phyloP scores from a whole-genome alignment of 2,888 invertebrate genomes.

The Eristalinus sepulchralis region DNA sequence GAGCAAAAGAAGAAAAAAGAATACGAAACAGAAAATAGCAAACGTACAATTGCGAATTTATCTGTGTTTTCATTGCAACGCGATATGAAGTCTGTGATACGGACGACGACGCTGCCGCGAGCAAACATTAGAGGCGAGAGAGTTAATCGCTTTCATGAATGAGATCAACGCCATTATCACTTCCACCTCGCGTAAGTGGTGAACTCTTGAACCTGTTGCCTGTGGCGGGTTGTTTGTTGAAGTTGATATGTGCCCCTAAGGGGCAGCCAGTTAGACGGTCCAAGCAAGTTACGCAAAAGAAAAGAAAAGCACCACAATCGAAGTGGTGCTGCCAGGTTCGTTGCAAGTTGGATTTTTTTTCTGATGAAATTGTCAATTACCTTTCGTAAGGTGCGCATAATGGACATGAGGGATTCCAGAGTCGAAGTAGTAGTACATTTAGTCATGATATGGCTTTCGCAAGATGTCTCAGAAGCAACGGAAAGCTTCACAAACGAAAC shows the following conservation, averaged over 20 bases:
- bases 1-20: not conserved
- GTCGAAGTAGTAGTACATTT: no score
- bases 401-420: no score
- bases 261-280: conserved; percentile 17
- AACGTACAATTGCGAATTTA: not conserved
- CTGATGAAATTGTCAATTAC: no score
- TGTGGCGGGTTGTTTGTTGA: not conserved
- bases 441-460: no score
- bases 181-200: not conserved
- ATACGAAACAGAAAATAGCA: not conserved
- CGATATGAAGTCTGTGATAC: not conserved
- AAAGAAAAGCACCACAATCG: conserved; percentile 20
- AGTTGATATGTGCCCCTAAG: conserved; percentile 10
- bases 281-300: conserved; percentile 34
- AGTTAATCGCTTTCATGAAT: not conserved
- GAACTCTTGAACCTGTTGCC: conserved; percentile 2
- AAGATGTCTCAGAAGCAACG: no score
- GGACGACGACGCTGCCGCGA: not conserved
- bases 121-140: conserved; percentile 9
- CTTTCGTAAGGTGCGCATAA: no score
- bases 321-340: not conserved
- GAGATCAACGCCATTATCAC: not conserved
- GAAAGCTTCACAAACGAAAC: no score
- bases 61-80: conserved; percentile 12
- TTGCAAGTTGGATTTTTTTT: no score